Base-by-base conservation (phyloP, 2,888 invertebrate species). In the Apamea sordens region DNA sequence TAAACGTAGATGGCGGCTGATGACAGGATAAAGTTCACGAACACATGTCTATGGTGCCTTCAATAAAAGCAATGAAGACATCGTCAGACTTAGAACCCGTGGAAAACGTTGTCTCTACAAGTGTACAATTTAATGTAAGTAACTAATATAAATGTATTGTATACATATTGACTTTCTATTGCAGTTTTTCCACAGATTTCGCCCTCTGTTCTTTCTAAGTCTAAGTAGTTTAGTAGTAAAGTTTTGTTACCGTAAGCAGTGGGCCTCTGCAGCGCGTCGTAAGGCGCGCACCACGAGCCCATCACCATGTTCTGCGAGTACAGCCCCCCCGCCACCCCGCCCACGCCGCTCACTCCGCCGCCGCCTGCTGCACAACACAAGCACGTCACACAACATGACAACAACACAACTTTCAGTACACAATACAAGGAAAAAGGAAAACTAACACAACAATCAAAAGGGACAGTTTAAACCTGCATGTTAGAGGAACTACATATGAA, bases 261-360 rank as follows among this genome's bases (percentile, higher is more conserved):
- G 36, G 98, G 98, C 74, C 98, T 97, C 93, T 98, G 98, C 93
- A 98, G 98, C n/a, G 98, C 98, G 92, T 98, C 98, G 96, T 98
- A 98, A 84, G 97, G 97, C 84, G 96, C 95, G 89, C 98, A 97
- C 98, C 98, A 98, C 71, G 98, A 98, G 75, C 97, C 97, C 98
- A 98, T 98, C 92, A 98, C 98, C 93, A 98, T 98, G 95, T 98
- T 98, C 94, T 98, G 98, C 0, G 94, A 92, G 94, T 98, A 98
- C 90, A 98, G 98, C 85, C 98, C 98, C 74, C 94, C 97, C 93
- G 93, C 97, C 95, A 96, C 95, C 85, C 91, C 95, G 65, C 97
- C 96, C 82, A 93, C 94, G 80, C 90, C 95, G 63, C 97, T 95
- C 83, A 94, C 92, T 68, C 92, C 92, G 83, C 93, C 91, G 87